A percentile compares a stretch with the other conserved stretches of the same genome.
These are phyloP conservation scores for Leptopilina syphax DNA, from an alignment of 2,888 invertebrate species.

Conservation along the genomic window DNA sequence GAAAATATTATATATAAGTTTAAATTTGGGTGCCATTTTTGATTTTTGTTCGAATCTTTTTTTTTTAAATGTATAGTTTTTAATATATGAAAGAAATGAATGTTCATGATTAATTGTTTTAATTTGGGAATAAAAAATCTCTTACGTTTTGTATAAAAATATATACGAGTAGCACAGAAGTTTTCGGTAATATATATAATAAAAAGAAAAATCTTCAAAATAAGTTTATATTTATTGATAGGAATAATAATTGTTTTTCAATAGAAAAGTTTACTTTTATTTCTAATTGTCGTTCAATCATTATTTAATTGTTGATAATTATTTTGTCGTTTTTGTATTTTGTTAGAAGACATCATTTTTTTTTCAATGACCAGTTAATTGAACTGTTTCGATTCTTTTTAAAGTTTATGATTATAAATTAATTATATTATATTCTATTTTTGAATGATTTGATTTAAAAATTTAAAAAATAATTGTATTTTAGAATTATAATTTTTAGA, in stretches of 20 bases:
- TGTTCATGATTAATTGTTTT: neutral
- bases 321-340: too few species aligned
- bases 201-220: neutral
- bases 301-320: neutral
- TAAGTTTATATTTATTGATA: neutral
- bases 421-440: too few species aligned
- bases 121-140: constrained; percentile 19
- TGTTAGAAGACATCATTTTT: too few species aligned
- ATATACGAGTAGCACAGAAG: constrained; percentile 4
- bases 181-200: neutral
- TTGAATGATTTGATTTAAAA: too few species aligned
- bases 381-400: too few species aligned
- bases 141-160: neutral
- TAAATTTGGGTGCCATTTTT: neutral
- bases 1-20: neutral
- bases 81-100: neutral
- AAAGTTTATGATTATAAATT: too few species aligned
- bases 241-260: neutral
- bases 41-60: constrained; percentile 2
- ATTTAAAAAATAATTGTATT: too few species aligned
- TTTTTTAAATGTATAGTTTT: neutral
- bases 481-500: too few species aligned
- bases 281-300: too few species aligned
- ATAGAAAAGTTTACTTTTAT: too few species aligned
- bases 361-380: too few species aligned